phyloP scores from a whole-genome alignment of 1,140 invertebrate genomes.

The Drosophila takahashii region DNA sequence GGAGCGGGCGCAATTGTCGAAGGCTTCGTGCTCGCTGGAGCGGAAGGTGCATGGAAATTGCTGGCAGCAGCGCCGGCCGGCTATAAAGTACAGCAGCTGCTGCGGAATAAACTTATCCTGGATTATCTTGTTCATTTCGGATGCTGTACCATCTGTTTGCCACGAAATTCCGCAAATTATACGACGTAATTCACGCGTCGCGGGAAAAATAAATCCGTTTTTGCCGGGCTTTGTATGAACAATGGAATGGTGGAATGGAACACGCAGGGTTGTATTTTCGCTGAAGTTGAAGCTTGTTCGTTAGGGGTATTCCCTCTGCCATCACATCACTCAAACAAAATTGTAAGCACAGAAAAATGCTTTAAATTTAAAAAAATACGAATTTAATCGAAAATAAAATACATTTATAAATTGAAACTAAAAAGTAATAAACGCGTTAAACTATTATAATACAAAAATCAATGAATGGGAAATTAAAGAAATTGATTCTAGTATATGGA shows the following conservation, averaged over 20 bases:
- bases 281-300: background rate
- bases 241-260: conserved; percentile 8
- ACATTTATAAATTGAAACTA: no score
- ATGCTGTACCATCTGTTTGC: background rate
- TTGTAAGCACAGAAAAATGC: background rate
- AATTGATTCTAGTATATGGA: no score
- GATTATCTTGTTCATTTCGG: conserved; percentile 58
- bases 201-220: conserved; percentile 7
- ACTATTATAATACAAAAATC: no score
- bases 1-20: conserved; percentile 19
- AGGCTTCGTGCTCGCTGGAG: conserved; percentile 26
- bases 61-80: conserved; percentile 70
- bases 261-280: conserved; percentile 17
- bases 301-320: background rate
- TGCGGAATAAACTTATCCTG: conserved; percentile 56
- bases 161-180: background rate
- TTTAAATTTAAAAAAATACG: background rate
- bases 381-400: background rate
- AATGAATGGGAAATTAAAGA: no score
- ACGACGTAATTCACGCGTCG: background rate
- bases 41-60: conserved; percentile 63
- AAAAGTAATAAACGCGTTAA: no score
- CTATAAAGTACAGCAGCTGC: conserved; percentile 68
- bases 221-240: background rate
- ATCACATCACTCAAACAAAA: background rate